Base-by-base conservation (phyloP, 1,140 invertebrate genomes). In the Drosophila rhopaloa region DNA sequence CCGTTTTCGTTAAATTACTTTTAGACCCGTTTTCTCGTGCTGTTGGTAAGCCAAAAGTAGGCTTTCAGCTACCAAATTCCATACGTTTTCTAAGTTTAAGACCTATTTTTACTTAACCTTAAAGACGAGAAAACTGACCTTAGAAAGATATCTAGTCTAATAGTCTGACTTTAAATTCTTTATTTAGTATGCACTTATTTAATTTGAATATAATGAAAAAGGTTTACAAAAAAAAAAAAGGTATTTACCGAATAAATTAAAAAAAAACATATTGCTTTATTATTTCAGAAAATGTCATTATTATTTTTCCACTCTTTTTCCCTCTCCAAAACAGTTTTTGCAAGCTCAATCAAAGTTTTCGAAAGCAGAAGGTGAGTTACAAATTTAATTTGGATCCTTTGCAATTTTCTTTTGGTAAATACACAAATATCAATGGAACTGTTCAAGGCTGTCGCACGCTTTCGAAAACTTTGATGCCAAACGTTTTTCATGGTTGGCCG, bases 381-480 rank as follows among this genome's bases (percentile, higher is more conserved):
- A 48, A 24, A 6, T 13, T 47, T 7, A 19, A 29, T n/a, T 37
- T 41, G 19, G 14, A 11, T 47, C 19, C 19, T 50, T 54, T 51
- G 62, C 55, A 65, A 57, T 35, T 35, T 53, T 35, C 54, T 53
- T 53, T 38, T 24, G 27, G 9, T 32, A 43, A 43, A 47, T 37
- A 60, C 62, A 77, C 63, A 60, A 84, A 91, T 91, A 88, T 82
- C 79, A 88, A 72, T 72, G 68, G 47, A 73, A 59, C 67, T 86
- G 86, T 91, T 92, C 86, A 83, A 92, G 93, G 93, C 92, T 93
- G 92, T 94, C 94, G 94, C 94, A 94, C 94, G 94, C 94, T 94
- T 95, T 95, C 95, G 94, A 95, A 95, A 95, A 95, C 94, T 95
- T 95, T 94, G 93, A 92, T 89, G 56, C 53, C 35, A 41, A 50